These are phyloP conservation scores for Ranitomeya imitator DNA, from an alignment of 2,113 vertebrate species.

Conservation along the genomic window DNA sequence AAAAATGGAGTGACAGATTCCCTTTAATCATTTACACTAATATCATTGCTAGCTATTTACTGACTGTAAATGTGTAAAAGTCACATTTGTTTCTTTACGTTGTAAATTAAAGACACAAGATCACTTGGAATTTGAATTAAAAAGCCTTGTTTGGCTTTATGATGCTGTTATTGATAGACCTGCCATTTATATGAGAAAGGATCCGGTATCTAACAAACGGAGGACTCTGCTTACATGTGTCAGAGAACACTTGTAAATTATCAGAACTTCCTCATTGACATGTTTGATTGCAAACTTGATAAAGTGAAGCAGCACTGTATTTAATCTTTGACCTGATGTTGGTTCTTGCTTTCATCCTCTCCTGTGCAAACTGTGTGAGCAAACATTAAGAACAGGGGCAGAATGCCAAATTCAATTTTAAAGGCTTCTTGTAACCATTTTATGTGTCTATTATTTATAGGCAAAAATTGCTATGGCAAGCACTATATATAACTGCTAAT, in stretches of 20 bases:
- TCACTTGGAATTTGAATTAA: not conserved
- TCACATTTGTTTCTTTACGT: not conserved
- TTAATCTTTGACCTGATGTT: not conserved
- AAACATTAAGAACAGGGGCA: not conserved
- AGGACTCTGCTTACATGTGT: not conserved
- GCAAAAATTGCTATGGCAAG: slow-evolving; percentile 27
- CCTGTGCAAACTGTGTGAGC: not conserved
- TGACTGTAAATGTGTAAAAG: not conserved
- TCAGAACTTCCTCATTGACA: not conserved
- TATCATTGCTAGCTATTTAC: not conserved
- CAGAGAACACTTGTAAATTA: not conserved
- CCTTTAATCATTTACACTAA: no score
- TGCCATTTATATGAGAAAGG: not conserved
- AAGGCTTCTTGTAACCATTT: slow-evolving; percentile 31
- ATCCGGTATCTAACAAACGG: not conserved
- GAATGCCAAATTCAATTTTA: slow-evolving; percentile 35
- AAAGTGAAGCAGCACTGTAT: not conserved
- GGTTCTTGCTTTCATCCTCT: not conserved
- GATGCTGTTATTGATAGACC: not conserved
- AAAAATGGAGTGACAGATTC: no score
- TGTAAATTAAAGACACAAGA: not conserved
- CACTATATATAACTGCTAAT: slow-evolving; percentile 46
- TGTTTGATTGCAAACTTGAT: not conserved
- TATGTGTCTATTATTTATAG: slow-evolving; percentile 37
- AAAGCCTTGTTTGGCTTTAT: not conserved